Evolutionary conservation across 64 coral and sea anemone species (phyloP).

Genomic region (Platygyra sinensis): DNA sequence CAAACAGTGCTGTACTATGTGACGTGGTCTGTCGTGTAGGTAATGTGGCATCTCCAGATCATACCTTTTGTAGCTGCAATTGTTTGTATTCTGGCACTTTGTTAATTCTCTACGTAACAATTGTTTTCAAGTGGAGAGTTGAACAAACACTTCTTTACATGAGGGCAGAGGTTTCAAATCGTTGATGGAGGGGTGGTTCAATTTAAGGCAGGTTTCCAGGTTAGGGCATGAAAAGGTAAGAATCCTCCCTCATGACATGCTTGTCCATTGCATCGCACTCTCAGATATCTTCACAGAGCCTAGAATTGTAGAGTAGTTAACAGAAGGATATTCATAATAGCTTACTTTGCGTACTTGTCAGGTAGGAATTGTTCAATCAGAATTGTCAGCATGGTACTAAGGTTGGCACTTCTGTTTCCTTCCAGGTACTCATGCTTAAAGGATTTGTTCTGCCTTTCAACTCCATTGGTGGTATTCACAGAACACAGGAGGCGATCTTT

Average conservation of each 20-base stretch:
- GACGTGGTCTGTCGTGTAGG: conserved; percentile 6
- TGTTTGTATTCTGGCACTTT: conserved; percentile 1
- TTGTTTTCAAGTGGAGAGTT: no score
- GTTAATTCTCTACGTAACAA: not conserved
- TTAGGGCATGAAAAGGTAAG: not conserved
- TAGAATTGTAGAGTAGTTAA: not conserved
- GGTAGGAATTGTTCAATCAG: conserved; percentile 29
- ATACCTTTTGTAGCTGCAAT: conserved; percentile 22
- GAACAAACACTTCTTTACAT: not conserved
- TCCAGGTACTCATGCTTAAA: conserved; percentile 21
- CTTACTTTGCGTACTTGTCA: conserved; percentile 14
- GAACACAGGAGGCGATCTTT: conserved; percentile 27
- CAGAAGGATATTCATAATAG: not conserved
- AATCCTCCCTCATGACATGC: not conserved
- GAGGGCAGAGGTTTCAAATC: not conserved
- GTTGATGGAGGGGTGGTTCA: not conserved
- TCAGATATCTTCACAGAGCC: not conserved
- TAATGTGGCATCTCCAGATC: not conserved
- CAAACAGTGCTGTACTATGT: conserved; percentile 11
- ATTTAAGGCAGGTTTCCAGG: no score
- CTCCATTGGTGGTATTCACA: conserved; percentile 4
- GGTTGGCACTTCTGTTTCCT: conserved; percentile 28
- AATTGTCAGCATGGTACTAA: conserved; percentile 34
- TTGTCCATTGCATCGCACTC: not conserved
- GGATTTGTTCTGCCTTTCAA: conserved; percentile 29